Conservation (phyloP, 2,113 vertebrate species). For the Halcyon malimbica region DNA sequence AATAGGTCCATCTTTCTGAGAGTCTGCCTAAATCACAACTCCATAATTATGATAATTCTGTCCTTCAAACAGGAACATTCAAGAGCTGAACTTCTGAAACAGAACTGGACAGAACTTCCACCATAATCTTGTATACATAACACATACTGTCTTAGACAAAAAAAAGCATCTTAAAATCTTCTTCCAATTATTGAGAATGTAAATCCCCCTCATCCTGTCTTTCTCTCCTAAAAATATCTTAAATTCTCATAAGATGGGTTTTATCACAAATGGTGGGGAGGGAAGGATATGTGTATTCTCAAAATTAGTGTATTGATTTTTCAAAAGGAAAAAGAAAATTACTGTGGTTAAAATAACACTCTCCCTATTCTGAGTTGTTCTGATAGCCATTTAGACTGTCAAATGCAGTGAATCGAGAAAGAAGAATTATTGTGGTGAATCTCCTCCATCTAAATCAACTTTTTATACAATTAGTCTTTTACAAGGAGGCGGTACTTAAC, state of each 20-base stretch:
- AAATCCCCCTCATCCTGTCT: background rate
- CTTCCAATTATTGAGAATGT: background rate
- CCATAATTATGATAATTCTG: background rate
- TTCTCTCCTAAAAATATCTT: background rate
- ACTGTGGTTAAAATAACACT: background rate
- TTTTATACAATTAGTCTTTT: background rate
- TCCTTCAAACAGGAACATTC: background rate
- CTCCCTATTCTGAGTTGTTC: background rate
- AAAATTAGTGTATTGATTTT: background rate
- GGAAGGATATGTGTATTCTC: background rate
- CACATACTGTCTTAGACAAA: background rate
- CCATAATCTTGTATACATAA: background rate
- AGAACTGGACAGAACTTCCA: background rate
- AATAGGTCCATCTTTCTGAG: background rate
- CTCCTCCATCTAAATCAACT: background rate
- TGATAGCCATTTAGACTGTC: background rate
- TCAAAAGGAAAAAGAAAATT: background rate
- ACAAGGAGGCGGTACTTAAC: background rate
- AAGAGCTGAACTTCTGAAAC: background rate
- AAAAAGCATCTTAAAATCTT: background rate
- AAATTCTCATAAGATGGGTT: background rate
- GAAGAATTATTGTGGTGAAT: background rate
- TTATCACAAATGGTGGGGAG: background rate
- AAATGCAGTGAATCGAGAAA: background rate
- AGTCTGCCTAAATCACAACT: background rate